Base-by-base conservation (phyloP, 1,140 invertebrate species). In the Neomicropteryx cornuta region DNA sequence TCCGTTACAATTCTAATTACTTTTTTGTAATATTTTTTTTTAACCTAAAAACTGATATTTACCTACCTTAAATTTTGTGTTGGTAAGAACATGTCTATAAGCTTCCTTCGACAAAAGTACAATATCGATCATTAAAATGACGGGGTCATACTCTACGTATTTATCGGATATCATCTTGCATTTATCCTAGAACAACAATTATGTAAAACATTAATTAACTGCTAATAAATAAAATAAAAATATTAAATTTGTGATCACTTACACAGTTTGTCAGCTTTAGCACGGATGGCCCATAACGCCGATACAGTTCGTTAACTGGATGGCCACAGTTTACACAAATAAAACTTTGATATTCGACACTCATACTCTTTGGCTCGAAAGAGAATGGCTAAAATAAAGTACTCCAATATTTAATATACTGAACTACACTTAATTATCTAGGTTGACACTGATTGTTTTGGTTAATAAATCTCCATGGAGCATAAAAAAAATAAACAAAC, bases 71-170 rank as follows among this genome's bases (percentile, higher is more conserved):
- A 83, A 82, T 36, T 73, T 59, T 10, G 75, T 76, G 53, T 93
- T 92, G 37, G 79, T 80, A 3, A 92, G 66, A 23, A 91, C 66
- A 65, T 92, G 88, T 28, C 87, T 69, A 52, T 88, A 89, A 1
- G 87, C 87, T 41, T 77, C 70, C 36, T 72, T 76, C 30, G 86
- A 83, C 32, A 91, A 67, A 5, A 93, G 53, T 6, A 92, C 68
- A 4, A 87, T 60, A 62, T 91, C 87, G 43, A 92, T 79, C 41
- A 88, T 72, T 0, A 91, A 78, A 44, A 90, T 81, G 4, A 87
- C 77, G 17, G 77, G 71, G 53, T 92, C 89, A 62, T 85, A 89
- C 60, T 93, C 88, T 38, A 91, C 79, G 47, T 92, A 93, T 55
- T 90, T 90, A 51, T 92, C 89, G 11, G 85, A 83, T 17, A 81